A percentile compares a stretch with the other conserved stretches of the same genome.
phyloP scores from a whole-genome alignment of 2,113 vertebrate genomes.

The Protobothrops mucrosquamatus region DNA sequence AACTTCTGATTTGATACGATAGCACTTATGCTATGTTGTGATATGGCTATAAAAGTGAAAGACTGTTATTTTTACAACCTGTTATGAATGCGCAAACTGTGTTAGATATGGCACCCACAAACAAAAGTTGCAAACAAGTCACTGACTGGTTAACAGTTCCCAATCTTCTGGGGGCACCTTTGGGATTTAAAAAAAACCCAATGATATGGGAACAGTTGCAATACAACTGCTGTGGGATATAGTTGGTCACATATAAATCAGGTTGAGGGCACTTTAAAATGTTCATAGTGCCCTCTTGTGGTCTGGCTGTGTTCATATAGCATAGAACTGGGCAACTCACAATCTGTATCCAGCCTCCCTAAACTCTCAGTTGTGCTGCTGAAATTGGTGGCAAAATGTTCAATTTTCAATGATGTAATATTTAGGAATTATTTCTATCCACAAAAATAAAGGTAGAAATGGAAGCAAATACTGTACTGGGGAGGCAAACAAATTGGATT shows the following conservation, averaged over 20 bases:
- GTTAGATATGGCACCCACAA: background rate
- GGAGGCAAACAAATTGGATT: background rate
- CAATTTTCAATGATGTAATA: background rate
- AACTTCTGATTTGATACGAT: background rate
- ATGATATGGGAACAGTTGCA: background rate
- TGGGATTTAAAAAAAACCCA: background rate
- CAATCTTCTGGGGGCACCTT: background rate
- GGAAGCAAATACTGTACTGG: background rate
- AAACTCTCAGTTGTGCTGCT: background rate
- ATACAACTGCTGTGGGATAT: background rate
- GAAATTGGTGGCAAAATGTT: background rate
- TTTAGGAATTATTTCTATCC: background rate
- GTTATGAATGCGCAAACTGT: background rate
- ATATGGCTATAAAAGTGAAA: background rate
- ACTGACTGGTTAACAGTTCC: background rate
- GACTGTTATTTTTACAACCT: background rate
- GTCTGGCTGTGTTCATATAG: background rate
- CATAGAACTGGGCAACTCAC: background rate
- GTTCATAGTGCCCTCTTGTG: background rate
- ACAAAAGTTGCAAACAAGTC: background rate
- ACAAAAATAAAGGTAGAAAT: background rate
- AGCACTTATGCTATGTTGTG: background rate
- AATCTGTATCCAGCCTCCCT: background rate
- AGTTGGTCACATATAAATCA: background rate
- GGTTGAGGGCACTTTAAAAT: background rate